Evolutionary conservation across 2,888 invertebrate genomes (phyloP).

Genomic region (Tachina lurida): DNA sequence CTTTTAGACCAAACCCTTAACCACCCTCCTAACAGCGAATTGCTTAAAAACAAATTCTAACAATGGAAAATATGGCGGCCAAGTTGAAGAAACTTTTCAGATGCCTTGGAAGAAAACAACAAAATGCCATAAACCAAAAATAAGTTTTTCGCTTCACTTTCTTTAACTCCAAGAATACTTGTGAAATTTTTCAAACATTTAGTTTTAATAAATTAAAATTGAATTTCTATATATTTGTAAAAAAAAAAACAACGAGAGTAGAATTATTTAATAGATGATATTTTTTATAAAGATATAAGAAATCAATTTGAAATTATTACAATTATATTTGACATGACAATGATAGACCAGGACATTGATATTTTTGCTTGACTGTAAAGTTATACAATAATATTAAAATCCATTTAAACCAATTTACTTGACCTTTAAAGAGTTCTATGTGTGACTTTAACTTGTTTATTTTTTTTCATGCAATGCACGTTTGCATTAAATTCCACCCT

Average conservation of each 20-base stretch:
- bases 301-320: slow-evolving; percentile 23
- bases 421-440: slow-evolving; percentile 52
- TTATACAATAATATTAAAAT: not conserved
- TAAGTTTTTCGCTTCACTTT: not conserved
- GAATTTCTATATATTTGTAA: slow-evolving; percentile 32
- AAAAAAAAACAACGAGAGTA: not conserved
- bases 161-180: not conserved
- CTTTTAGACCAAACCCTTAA: not conserved
- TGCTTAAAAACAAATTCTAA: not conserved
- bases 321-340: slow-evolving; percentile 25
- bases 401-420: slow-evolving; percentile 53
- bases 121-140: slow-evolving; percentile 59
- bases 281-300: slow-evolving; percentile 1
- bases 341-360: slow-evolving; percentile 37
- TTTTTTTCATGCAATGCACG: not conserved
- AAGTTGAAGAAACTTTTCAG: slow-evolving; percentile 40
- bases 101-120: slow-evolving; percentile 67
- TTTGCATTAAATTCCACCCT: slow-evolving; percentile 46
- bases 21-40: slow-evolving; percentile 39
- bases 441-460: slow-evolving; percentile 11
- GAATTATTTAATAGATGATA: not conserved
- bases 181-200: not conserved
- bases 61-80: slow-evolving; percentile 49
- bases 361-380: not conserved
- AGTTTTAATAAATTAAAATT: slow-evolving; percentile 29